Evolutionary conservation across 2,113 vertebrate species (phyloP).

Genomic region (Entomyzon cyanotis): DNA sequence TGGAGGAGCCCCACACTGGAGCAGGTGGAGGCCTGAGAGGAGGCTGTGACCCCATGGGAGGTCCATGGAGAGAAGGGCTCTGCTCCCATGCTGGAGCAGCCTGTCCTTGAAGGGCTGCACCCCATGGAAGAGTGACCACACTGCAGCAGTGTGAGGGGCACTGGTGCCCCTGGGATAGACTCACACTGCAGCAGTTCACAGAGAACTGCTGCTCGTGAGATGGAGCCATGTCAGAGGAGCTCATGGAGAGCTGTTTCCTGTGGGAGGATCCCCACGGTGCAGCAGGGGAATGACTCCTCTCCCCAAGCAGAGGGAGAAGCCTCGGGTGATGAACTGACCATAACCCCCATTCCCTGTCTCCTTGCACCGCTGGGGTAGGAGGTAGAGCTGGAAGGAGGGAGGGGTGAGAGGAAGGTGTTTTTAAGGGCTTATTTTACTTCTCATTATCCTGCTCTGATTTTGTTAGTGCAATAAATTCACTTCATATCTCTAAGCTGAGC

Average conservation of each 20-base stretch:
- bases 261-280: not conserved
- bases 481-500: not conserved
- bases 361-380: rapidly evolving
- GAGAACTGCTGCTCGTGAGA: not conserved
- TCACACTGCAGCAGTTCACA: rapidly evolving
- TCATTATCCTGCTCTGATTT: not conserved
- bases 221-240: rapidly evolving
- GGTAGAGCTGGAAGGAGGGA: not conserved
- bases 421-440: not conserved
- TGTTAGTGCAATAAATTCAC: not conserved
- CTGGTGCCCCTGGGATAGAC: not conserved
- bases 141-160: not conserved
- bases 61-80: not conserved
- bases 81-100: not conserved
- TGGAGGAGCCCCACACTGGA: too few species aligned
- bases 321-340: not conserved
- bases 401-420: not conserved
- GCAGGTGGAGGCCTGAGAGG: not conserved
- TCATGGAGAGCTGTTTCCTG: not conserved
- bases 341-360: not conserved
- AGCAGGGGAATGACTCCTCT: not conserved
- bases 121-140: not conserved
- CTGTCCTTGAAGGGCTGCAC: not conserved
- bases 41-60: not conserved
- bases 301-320: not conserved